A percentile compares a stretch with the other conserved stretches of the same genome.
Conservation (phyloP, 2,797 vertebrate species). For the Eleutherodactylus coqui region DNA sequence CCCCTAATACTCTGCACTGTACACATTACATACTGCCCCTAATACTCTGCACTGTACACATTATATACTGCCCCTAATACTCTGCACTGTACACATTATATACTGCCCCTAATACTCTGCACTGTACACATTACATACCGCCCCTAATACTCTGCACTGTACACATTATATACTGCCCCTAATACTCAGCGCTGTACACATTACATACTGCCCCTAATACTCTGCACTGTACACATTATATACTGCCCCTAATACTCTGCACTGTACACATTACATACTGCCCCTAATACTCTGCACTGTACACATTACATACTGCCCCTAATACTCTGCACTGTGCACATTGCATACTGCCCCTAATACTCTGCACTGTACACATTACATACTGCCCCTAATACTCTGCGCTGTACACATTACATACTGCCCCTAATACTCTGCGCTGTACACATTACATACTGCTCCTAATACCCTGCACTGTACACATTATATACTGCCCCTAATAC, state of each 20-base stretch:
- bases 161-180: background rate
- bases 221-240: background rate
- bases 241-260: background rate
- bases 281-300: background rate
- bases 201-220: too few relatives aligned
- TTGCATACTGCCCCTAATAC: background rate
- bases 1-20: background rate
- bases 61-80: background rate
- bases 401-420: background rate
- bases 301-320: background rate
- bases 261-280: background rate
- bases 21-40: background rate
- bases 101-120: background rate
- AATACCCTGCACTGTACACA: too few relatives aligned
- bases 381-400: background rate
- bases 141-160: too few relatives aligned
- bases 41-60: background rate
- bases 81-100: background rate
- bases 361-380: background rate
- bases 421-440: background rate
- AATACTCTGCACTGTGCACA: background rate
- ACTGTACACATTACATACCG: background rate
- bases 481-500: background rate
- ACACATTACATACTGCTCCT: background rate
- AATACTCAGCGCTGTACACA: background rate